A percentile compares a stretch with the other conserved stretches of the same genome.
These are phyloP conservation scores for Eriocheir sinensis DNA, from an alignment of 1,140 invertebrate species.

Conservation along the genomic window DNA sequence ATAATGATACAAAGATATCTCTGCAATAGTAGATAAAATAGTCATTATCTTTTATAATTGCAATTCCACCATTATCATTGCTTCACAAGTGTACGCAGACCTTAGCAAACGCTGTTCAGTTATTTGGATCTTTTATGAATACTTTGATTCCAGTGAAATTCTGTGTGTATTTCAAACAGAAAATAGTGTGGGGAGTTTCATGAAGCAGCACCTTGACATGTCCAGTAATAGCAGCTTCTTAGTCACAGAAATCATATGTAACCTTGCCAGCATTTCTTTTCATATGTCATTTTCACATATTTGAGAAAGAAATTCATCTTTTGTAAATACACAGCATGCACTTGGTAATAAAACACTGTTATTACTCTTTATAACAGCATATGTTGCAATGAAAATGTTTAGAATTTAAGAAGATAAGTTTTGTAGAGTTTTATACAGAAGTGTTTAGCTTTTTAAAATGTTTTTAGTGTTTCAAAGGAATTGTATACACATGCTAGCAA, in stretches of 20 bases:
- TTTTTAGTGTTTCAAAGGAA: slow-evolving; percentile 36
- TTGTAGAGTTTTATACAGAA: slow-evolving; percentile 67
- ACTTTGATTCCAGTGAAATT: neutral
- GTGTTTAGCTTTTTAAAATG: slow-evolving; percentile 49
- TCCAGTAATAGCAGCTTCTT: neutral
- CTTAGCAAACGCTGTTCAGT: neutral
- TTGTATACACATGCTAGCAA: neutral
- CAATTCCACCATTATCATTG: neutral
- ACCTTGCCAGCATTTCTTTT: neutral
- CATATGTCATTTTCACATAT: neutral
- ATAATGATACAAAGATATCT: no score
- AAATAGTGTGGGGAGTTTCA: neutral
- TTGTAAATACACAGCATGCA: neutral
- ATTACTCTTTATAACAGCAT: slow-evolving; percentile 58
- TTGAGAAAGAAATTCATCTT: neutral
- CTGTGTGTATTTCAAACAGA: neutral
- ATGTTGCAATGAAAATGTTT: slow-evolving; percentile 41
- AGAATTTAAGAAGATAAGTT: slow-evolving; percentile 49
- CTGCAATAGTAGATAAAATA: neutral
- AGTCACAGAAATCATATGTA: neutral
- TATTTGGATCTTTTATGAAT: neutral
- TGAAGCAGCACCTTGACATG: neutral
- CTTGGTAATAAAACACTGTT: slow-evolving; percentile 18
- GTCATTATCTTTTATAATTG: neutral
- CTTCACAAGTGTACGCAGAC: neutral